Percentiles rank a stretch among this genome's conserved stretches.
Conservation (phyloP, 2,888 invertebrate species). For the Automeris io region DNA sequence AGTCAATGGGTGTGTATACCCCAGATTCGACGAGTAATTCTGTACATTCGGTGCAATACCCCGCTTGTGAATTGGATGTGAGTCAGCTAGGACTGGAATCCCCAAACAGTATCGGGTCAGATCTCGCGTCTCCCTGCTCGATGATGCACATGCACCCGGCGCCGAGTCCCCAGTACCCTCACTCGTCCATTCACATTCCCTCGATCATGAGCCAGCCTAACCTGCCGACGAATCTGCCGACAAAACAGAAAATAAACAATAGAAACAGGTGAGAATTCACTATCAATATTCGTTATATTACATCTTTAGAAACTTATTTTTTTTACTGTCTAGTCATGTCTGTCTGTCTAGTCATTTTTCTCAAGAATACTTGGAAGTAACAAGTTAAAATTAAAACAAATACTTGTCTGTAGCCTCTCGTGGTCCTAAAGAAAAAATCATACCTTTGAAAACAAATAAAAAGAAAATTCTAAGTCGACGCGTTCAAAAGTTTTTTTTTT, state of each 20-base stretch:
- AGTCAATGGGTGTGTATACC: slow-evolving; percentile 91
- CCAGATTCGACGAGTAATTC: slow-evolving; percentile 90
- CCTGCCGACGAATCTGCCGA: slow-evolving; percentile 55
- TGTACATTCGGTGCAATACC: slow-evolving; percentile 87
- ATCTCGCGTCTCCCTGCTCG: slow-evolving; percentile 89
- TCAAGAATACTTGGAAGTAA: no score
- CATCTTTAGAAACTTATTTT: neutral
- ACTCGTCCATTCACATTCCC: slow-evolving; percentile 68
- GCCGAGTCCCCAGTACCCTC: slow-evolving; percentile 78
- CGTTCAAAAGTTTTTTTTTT: no score
- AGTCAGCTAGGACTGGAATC: slow-evolving; percentile 91
- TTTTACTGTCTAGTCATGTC: no score
- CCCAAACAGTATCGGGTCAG: slow-evolving; percentile 91
- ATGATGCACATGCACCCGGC: slow-evolving; percentile 77
- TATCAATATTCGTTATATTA: neutral
- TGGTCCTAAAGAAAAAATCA: no score
- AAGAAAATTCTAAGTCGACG: no score
- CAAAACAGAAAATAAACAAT: slow-evolving; percentile 62
- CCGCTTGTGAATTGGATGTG: slow-evolving; percentile 89
- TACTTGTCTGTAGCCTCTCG: no score
- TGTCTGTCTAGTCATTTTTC: no score
- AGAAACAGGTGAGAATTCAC: slow-evolving; percentile 54
- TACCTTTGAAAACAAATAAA: no score
- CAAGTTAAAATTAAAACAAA: no score
- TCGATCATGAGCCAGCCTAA: slow-evolving; percentile 72